A percentile compares a stretch with the other conserved stretches of the same genome.
Evolutionary conservation across 1,140 invertebrate species (phyloP).

Genomic region (Papilio glaucus): DNA sequence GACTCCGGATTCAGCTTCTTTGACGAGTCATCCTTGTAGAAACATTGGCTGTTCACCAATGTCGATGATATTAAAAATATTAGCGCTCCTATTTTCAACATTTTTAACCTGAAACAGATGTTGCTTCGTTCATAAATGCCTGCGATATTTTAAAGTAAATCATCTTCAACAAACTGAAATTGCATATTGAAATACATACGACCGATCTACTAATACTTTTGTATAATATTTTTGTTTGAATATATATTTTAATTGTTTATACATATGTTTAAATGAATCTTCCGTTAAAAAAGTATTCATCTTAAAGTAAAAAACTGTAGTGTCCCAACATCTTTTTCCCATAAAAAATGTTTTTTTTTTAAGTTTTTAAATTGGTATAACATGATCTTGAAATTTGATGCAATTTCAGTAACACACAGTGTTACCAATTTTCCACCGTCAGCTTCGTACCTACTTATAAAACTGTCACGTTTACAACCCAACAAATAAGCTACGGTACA

Average conservation of each 20-base stretch:
- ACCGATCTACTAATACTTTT: too few species aligned
- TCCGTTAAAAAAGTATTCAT: not conserved
- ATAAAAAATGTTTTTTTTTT: not conserved
- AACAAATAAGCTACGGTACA: not conserved
- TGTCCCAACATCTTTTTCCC: not conserved
- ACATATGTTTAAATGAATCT: too few species aligned
- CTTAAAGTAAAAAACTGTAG: not conserved
- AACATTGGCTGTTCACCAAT: slow-evolving; percentile 67
- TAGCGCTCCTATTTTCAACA: slow-evolving; percentile 59
- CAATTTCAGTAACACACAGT: not conserved
- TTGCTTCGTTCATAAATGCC: too few species aligned
- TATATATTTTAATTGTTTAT: too few species aligned
- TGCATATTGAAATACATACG: too few species aligned
- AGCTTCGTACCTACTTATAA: not conserved
- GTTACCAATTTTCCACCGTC: not conserved
- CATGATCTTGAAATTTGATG: not conserved
- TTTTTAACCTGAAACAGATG: slow-evolving; percentile 62
- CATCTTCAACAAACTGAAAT: too few species aligned
- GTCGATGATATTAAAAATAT: slow-evolving; percentile 51
- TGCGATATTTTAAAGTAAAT: too few species aligned
- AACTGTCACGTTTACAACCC: slow-evolving; percentile 5
- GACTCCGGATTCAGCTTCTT: slow-evolving; percentile 67
- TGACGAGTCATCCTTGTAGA: slow-evolving; percentile 70
- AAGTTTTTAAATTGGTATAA: too few species aligned
- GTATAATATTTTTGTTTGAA: too few species aligned